Evolutionary conservation across 53 echinoderm and acorn worm species (phyloP).

Genomic region (Mesocentrotus franciscanus): DNA sequence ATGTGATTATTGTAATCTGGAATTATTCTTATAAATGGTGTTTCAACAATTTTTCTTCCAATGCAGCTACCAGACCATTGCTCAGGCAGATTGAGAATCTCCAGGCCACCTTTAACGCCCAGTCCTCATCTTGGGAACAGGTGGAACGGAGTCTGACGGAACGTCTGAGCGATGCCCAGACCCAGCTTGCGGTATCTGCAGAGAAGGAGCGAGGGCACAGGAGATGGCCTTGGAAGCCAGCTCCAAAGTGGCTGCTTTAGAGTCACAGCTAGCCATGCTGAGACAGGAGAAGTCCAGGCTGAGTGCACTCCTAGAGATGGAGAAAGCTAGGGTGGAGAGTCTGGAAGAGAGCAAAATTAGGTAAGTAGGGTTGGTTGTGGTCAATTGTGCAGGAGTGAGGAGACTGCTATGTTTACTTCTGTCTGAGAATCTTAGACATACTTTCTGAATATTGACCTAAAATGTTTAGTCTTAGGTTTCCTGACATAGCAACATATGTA

Average conservation of each 20-base stretch:
- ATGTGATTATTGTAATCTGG: no score
- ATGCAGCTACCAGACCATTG: constrained; percentile 89
- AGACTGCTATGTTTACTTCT: no score
- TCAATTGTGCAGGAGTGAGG: not conserved
- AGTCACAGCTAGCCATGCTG: constrained; percentile 92
- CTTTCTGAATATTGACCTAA: no score
- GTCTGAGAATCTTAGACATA: no score
- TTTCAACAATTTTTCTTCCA: not conserved
- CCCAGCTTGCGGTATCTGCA: constrained; percentile 77
- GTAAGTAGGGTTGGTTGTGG: constrained; percentile 58
- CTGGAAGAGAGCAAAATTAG: constrained; percentile 89
- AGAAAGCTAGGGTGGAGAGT: constrained; percentile 81
- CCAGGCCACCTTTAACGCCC: constrained; percentile 94
- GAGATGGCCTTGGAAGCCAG: constrained; percentile 83
- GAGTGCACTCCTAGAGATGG: constrained; percentile 82
- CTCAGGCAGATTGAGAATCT: constrained; percentile 97
- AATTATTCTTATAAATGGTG: not conserved
- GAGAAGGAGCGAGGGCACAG: constrained; percentile 91
- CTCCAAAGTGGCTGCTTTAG: constrained; percentile 89
- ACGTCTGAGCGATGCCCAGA: constrained; percentile 86
- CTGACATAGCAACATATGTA: no score
- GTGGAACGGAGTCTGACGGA: constrained; percentile 93
- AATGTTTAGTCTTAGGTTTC: no score
- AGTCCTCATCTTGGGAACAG: constrained; percentile 92
- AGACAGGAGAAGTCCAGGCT: constrained; percentile 92